phyloP scores from a whole-genome alignment of 92 coral and sea anemone genomes.

The Phenganax stokvisi region DNA sequence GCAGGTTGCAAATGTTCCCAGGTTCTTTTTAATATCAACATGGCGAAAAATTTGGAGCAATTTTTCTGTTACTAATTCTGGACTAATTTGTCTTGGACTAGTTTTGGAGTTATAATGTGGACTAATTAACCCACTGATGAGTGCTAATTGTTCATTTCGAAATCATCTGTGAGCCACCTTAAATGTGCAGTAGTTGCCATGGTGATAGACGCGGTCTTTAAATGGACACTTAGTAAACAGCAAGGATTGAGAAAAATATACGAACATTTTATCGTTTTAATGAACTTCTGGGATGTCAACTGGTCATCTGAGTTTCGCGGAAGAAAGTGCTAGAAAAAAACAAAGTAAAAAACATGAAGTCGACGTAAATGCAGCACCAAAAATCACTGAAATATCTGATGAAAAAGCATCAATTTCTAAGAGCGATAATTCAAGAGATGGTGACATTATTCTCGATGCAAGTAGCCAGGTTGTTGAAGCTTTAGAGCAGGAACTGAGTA shows the following conservation, averaged over 20 bases:
- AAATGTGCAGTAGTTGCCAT: slow-evolving; percentile 13
- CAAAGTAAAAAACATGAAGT: not conserved
- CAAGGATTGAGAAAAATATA: not conserved
- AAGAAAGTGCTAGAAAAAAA: not conserved
- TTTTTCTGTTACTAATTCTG: no score
- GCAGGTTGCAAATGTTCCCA: slow-evolving; percentile 76
- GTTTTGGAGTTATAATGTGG: no score
- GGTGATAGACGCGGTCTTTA: slow-evolving; percentile 27
- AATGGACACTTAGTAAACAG: slow-evolving; percentile 4
- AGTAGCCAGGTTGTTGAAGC: slow-evolving; percentile 47
- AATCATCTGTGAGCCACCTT: slow-evolving; percentile 10
- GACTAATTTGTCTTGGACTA: no score
- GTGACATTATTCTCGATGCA: slow-evolving; percentile 46
- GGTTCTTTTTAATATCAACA: slow-evolving; percentile 85
- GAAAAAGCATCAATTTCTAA: not conserved
- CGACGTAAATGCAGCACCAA: not conserved
- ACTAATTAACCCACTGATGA: no score
- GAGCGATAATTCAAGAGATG: slow-evolving; percentile 45
- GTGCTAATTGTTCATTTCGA: no score
- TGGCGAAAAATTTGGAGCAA: slow-evolving; percentile 25
- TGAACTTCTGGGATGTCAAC: slow-evolving; percentile 34
- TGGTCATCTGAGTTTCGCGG: not conserved
- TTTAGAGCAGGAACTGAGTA: slow-evolving; percentile 59
- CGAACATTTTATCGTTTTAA: not conserved
- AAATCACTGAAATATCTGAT: not conserved